Percentiles rank a stretch among this genome's conserved stretches.
Evolutionary conservation across 1,140 invertebrate species (phyloP).

Genomic region (Micrasema minimum): DNA sequence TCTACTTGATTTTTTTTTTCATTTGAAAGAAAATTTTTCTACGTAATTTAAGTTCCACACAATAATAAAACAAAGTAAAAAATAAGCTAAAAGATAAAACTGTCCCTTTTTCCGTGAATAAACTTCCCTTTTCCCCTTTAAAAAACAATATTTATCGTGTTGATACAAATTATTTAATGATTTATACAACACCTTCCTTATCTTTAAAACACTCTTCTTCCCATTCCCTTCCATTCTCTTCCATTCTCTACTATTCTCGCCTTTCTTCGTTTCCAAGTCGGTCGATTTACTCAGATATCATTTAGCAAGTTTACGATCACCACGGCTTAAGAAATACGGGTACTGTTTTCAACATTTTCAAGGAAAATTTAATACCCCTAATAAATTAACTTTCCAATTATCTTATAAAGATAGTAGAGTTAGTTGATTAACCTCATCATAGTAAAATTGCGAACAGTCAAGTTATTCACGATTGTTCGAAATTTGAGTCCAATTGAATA

Average conservation of each 20-base stretch:
- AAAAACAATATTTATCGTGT: constrained; percentile 36
- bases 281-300: neutral
- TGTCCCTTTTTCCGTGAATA: constrained; percentile 16
- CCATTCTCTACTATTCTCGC: neutral
- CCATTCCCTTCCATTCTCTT: neutral
- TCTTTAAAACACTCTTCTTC: neutral
- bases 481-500: too few relatives aligned
- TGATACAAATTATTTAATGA: constrained; percentile 35
- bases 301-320: constrained; percentile 4
- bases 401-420: too few relatives aligned
- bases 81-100: constrained; percentile 48
- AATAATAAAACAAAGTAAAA: constrained; percentile 44
- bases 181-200: constrained; percentile 36
- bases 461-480: too few relatives aligned
- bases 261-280: constrained; percentile 7
- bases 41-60: constrained; percentile 38
- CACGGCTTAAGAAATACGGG: neutral
- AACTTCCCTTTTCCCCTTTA: constrained; percentile 15
- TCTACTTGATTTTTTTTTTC: neutral
- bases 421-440: too few relatives aligned
- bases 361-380: too few relatives aligned
- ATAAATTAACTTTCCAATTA: too few relatives aligned
- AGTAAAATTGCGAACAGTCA: too few relatives aligned
- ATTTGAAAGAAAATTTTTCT: constrained; percentile 46
- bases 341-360: neutral